A percentile compares a stretch with the other conserved stretches of the same genome.
These are phyloP conservation scores for Falco berigora DNA, from an alignment of 2,797 vertebrate species.

Conservation along the genomic window DNA sequence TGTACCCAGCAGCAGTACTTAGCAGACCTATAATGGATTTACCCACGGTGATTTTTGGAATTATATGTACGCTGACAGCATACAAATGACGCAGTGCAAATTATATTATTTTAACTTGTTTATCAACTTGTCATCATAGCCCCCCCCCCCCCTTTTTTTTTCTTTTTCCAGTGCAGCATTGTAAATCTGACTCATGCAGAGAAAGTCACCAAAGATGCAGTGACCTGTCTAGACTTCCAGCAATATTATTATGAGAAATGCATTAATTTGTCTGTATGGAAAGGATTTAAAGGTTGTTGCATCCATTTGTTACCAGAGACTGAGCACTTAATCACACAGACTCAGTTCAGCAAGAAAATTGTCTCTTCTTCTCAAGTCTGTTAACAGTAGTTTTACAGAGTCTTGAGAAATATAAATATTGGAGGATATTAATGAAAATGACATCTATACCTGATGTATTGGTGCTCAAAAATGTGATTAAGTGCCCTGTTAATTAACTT, in stretches of 20 bases:
- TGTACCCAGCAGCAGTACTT: not conserved
- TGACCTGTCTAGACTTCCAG: not conserved
- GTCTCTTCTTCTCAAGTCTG: conserved; percentile 43
- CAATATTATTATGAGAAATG: conserved; percentile 39
- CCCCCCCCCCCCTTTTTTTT: not conserved
- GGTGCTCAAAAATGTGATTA: conserved; percentile 29
- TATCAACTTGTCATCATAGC: not conserved
- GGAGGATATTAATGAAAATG: conserved; percentile 59
- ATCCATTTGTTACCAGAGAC: conserved; percentile 49
- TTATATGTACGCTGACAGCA: not conserved
- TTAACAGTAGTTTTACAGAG: conserved; percentile 24
- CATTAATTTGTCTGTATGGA: conserved; percentile 55
- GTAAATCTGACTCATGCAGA: conserved; percentile 33
- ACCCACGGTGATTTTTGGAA: not conserved
- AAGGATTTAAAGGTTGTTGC: conserved; percentile 60
- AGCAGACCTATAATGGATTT: conserved; percentile 5
- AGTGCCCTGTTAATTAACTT: conserved; percentile 57
- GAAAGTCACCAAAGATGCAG: conserved; percentile 13
- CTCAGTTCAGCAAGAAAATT: conserved; percentile 44
- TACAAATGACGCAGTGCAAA: not conserved
- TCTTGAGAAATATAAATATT: conserved; percentile 60
- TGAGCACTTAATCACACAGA: conserved; percentile 52
- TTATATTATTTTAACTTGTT: conserved; percentile 51
- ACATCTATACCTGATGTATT: conserved; percentile 35
- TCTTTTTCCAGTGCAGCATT: not conserved